Evolutionary conservation across 2,113 vertebrate species (phyloP).

Genomic region (Beaufortia kweichowensis): DNA sequence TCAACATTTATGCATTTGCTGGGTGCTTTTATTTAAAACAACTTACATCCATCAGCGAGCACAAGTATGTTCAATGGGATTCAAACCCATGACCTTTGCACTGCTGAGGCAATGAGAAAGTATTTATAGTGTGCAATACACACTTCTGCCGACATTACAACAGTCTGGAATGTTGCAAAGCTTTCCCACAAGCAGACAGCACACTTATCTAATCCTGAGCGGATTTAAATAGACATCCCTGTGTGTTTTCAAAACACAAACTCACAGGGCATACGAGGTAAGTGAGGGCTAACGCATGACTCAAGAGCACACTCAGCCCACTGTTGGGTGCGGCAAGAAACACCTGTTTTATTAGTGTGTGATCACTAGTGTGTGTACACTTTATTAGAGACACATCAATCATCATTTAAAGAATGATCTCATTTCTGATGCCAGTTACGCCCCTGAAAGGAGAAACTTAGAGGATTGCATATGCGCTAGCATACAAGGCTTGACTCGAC

Average conservation of each 20-base stretch:
- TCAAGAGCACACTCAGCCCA: not conserved
- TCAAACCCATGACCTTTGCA: not conserved
- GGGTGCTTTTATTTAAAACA: not conserved
- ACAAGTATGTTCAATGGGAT: too few relatives aligned
- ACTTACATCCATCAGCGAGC: too few relatives aligned
- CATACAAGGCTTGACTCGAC: too few relatives aligned
- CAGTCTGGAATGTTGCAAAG: slow-evolving; percentile 18
- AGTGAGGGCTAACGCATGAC: not conserved
- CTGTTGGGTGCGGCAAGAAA: slow-evolving; percentile 20
- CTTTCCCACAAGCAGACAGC: not conserved
- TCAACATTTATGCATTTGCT: not conserved
- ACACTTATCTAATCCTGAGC: not conserved
- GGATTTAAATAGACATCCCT: not conserved
- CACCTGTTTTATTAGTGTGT: slow-evolving; percentile 15
- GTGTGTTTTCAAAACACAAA: not conserved
- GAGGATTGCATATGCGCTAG: too few relatives aligned
- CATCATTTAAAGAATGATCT: not conserved
- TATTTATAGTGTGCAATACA: not conserved
- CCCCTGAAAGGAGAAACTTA: not conserved
- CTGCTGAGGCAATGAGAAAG: not conserved
- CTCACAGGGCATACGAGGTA: not conserved
- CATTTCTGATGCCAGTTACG: not conserved
- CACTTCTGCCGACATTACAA: not conserved
- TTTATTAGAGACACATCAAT: not conserved
- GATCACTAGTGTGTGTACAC: not conserved